Evolutionary conservation across 2,797 vertebrate genomes (phyloP), one percentile per base, ranked within the genome.

Genomic region (Falco naumanni): DNA sequence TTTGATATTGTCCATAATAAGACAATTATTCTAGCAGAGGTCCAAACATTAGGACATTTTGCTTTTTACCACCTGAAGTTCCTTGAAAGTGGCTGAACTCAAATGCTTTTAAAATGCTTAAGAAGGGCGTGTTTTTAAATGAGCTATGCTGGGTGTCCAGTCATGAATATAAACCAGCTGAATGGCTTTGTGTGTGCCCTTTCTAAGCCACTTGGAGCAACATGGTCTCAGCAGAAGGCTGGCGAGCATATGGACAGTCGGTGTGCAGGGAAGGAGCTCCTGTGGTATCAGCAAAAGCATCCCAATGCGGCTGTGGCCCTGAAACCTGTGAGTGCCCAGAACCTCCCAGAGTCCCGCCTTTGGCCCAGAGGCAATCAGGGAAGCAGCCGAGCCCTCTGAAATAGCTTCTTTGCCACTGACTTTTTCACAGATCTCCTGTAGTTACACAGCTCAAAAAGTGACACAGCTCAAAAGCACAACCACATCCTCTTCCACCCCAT

Each of bases 231-330:
- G 51, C 47, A 77, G 68, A 71, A 56, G 39, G 31, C 56, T 63
- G 34, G 47, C 0, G 0, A 51, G 43, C 24, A 3, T 37, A 18
- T 7, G 21, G 15, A 25, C 11, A 12, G 31, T 61, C 53, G 34
- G 20, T 13, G 43, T 53, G 28, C 20, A 10, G 37, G 28, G 57
- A 71, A 61, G 4, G 51, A 50, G 5, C 65, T 57, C 48, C 45
- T 0, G 0, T 37, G 56, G 11, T 45, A 16, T 57, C 39, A 69
- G 31, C 26, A 43, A 7, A 21, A 54, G 37, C 33, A 51, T 41
- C 41, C 31, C 54, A 33, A 47, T 9, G 33, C 39, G 81, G 61
- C 63, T 59, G 28, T 0, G 11, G 14, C 43, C 39, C 24, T 18
- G 13, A 61, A 60, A 65, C 16, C 29, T 65, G 34, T 79, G 63